Conservation (phyloP, 1,140 invertebrate genomes). For the Drosophila neocordata region DNA sequence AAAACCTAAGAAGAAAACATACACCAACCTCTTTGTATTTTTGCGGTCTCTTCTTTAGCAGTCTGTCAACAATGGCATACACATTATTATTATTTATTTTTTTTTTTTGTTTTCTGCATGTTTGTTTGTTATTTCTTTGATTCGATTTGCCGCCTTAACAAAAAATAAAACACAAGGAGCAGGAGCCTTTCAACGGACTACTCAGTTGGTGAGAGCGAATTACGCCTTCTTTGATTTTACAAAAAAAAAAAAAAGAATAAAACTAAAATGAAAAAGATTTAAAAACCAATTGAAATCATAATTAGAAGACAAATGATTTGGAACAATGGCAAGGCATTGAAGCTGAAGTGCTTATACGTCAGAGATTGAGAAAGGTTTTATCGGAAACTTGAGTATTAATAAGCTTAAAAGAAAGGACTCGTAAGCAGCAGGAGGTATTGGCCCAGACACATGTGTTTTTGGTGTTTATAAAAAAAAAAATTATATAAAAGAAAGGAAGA, state of each 20-base stretch:
- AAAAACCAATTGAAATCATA: constrained; percentile 21
- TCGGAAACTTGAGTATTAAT: constrained; percentile 56
- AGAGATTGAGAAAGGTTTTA: constrained; percentile 42
- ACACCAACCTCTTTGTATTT: constrained; percentile 59
- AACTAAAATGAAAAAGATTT: neutral
- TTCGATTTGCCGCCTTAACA: constrained; percentile 76
- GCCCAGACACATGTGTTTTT: too few species aligned
- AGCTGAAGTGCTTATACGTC: constrained; percentile 56
- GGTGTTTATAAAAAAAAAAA: too few species aligned
- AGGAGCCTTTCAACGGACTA: constrained; percentile 17
- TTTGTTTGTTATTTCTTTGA: constrained; percentile 76
- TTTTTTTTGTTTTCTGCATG: constrained; percentile 60
- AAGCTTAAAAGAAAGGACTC: constrained; percentile 31
- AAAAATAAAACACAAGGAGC: constrained; percentile 12
- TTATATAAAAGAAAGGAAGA: neutral
- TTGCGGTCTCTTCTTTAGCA: constrained; percentile 53
- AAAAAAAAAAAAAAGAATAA: neutral
- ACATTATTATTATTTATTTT: constrained; percentile 40
- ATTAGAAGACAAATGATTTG: constrained; percentile 30
- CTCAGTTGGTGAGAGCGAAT: constrained; percentile 70
- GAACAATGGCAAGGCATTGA: constrained; percentile 47
- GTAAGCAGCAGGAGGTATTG: too few species aligned
- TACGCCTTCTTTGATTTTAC: constrained; percentile 77
- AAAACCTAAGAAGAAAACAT: constrained; percentile 18
- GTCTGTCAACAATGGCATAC: constrained; percentile 44